These are phyloP conservation scores for Diloba caeruleocephala DNA, from an alignment of 2,888 invertebrate species.

Conservation along the genomic window DNA sequence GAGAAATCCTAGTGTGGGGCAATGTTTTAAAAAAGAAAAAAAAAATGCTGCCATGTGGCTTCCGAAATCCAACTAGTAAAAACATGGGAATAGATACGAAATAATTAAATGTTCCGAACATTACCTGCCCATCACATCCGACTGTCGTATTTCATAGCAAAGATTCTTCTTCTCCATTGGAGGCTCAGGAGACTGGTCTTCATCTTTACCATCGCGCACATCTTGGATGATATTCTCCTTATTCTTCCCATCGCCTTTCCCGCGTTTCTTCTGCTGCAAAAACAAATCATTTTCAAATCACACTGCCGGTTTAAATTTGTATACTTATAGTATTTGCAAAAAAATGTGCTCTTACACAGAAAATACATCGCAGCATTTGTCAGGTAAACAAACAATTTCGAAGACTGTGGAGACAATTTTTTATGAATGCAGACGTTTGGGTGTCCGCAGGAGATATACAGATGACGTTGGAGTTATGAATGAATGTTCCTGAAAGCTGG, in stretches of 20 bases:
- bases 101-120: neutral
- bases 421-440: conserved; percentile 61
- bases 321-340: neutral
- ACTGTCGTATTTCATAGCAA: conserved; percentile 89
- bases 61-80: too few relatives aligned
- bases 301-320: conserved; percentile 10
- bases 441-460: conserved; percentile 66
- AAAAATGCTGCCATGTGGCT: too few relatives aligned
- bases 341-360: conserved; percentile 67
- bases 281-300: conserved; percentile 43
- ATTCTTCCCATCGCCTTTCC: conserved; percentile 71
- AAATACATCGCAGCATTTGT: conserved; percentile 74
- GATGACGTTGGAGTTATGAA: conserved; percentile 77
- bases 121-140: conserved; percentile 90
- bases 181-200: conserved; percentile 65
- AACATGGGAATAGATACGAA: neutral
- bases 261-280: conserved; percentile 81
- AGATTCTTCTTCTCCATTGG: conserved; percentile 88
- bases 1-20: too few relatives aligned
- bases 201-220: conserved; percentile 56
- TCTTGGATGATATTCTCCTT: conserved; percentile 79
- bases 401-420: conserved; percentile 59
- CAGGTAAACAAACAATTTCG: conserved; percentile 45
- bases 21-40: too few relatives aligned
- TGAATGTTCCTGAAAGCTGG: conserved; percentile 72